These are phyloP conservation scores for Intellagama lesueurii DNA, from an alignment of 2,797 vertebrate genomes.

Conservation along the genomic window DNA sequence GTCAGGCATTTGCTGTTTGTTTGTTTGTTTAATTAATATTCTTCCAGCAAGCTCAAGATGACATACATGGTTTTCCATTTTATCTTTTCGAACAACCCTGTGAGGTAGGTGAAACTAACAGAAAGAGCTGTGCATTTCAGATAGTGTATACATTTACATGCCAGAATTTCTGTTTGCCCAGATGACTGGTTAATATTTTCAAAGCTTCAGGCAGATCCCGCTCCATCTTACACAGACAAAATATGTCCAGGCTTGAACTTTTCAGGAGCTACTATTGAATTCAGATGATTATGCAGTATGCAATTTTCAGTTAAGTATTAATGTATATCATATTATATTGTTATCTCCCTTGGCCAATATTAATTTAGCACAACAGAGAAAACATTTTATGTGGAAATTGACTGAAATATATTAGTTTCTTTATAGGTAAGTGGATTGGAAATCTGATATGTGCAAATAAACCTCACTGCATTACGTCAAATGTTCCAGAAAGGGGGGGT, in stretches of 20 bases:
- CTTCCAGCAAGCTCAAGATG: too few species aligned
- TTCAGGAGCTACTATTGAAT: not conserved
- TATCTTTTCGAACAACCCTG: too few species aligned
- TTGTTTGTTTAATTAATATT: too few species aligned
- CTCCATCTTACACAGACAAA: not conserved
- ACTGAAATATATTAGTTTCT: constrained; percentile 42
- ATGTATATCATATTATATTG: constrained; percentile 21
- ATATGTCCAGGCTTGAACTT: not conserved
- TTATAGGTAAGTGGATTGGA: constrained; percentile 48
- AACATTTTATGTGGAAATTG: not conserved
- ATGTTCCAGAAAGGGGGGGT: constrained; percentile 36
- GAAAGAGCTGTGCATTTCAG: not conserved
- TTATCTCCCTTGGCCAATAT: constrained; percentile 34
- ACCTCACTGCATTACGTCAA: constrained; percentile 56
- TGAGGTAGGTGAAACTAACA: not conserved
- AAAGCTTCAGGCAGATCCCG: not conserved
- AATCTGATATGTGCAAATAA: constrained; percentile 50
- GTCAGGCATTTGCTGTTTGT: not conserved
- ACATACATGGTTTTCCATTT: too few species aligned
- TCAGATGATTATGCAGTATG: not conserved
- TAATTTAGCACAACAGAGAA: constrained; percentile 47
- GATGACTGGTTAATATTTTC: not conserved
- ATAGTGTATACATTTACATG: not conserved
- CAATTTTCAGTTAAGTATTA: constrained; percentile 16
- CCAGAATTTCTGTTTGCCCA: not conserved